Conservation (phyloP, 2,113 vertebrate genomes). For the Coreoperca whiteheadi region DNA sequence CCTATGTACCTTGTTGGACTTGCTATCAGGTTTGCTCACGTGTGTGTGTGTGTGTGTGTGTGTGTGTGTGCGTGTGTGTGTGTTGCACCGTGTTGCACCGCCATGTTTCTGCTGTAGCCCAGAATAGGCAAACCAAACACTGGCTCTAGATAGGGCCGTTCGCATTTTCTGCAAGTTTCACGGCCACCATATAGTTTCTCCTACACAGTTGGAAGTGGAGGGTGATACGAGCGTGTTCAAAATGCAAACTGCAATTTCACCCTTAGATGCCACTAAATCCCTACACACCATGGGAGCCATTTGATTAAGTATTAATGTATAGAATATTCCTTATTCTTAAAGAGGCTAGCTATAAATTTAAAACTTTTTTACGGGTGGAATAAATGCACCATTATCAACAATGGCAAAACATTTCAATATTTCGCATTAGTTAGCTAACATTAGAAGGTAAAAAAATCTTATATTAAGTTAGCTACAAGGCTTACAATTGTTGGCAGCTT, state of each 20-base stretch:
- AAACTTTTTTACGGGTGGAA: background rate
- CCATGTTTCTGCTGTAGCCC: too few relatives aligned
- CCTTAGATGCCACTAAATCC: too few relatives aligned
- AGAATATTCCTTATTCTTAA: background rate
- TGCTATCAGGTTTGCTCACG: constrained; percentile 17
- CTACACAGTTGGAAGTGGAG: too few relatives aligned
- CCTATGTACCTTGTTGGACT: constrained; percentile 40
- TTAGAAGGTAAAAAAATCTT: background rate
- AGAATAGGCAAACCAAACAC: too few relatives aligned
- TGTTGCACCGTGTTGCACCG: too few relatives aligned
- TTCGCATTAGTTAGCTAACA: background rate
- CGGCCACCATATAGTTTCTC: too few relatives aligned
- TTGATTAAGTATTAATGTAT: background rate
- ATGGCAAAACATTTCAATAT: background rate
- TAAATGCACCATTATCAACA: background rate
- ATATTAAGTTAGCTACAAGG: background rate
- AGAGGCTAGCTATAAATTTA: background rate
- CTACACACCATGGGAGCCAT: background rate
- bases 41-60: constrained; percentile 2
- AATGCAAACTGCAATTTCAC: too few relatives aligned
- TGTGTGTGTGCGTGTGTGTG: background rate
- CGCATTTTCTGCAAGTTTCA: too few relatives aligned
- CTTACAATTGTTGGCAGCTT: background rate
- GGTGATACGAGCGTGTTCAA: too few relatives aligned
- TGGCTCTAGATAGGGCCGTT: too few relatives aligned